phyloP scores from a whole-genome alignment of 1,140 invertebrate species.

The Laupala kohalensis region DNA sequence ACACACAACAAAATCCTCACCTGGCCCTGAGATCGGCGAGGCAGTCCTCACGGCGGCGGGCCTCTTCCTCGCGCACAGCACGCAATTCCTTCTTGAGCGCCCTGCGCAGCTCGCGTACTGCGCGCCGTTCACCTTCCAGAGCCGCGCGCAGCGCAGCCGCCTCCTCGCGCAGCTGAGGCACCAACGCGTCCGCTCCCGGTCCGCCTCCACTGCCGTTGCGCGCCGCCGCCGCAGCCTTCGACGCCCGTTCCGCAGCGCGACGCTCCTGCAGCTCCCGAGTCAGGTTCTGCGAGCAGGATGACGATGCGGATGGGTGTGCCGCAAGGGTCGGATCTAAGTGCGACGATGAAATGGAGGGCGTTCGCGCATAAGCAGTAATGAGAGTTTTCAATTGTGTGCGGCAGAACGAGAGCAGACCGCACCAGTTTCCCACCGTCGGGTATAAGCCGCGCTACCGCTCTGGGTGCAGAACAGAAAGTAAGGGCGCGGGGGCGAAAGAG shows the following conservation, averaged over 20 bases:
- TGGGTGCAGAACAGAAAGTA: too few relatives aligned
- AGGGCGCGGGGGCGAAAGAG: too few relatives aligned
- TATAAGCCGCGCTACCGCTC: too few relatives aligned
- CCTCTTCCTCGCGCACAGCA: not conserved
- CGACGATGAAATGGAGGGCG: too few relatives aligned
- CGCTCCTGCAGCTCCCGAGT: not conserved
- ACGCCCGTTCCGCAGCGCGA: not conserved
- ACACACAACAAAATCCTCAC: too few relatives aligned
- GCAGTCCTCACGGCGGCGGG: not conserved
- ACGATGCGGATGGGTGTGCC: too few relatives aligned
- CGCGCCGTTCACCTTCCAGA: not conserved
- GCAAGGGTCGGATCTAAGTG: too few relatives aligned
- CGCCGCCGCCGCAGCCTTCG: not conserved
- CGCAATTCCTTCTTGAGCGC: not conserved
- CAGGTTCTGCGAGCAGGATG: not conserved
- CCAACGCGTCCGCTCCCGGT: not conserved
- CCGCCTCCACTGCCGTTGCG: too few relatives aligned
- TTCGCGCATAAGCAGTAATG: too few relatives aligned
- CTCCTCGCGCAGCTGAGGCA: not conserved
- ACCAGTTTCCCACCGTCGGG: too few relatives aligned
- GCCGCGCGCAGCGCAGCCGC: not conserved
- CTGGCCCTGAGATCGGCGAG: not conserved
- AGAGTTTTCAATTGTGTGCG: too few relatives aligned
- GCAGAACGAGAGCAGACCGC: too few relatives aligned
- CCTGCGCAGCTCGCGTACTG: not conserved